Conservation (phyloP, 2,797 vertebrate genomes). For the Hipposideros larvatus region DNA sequence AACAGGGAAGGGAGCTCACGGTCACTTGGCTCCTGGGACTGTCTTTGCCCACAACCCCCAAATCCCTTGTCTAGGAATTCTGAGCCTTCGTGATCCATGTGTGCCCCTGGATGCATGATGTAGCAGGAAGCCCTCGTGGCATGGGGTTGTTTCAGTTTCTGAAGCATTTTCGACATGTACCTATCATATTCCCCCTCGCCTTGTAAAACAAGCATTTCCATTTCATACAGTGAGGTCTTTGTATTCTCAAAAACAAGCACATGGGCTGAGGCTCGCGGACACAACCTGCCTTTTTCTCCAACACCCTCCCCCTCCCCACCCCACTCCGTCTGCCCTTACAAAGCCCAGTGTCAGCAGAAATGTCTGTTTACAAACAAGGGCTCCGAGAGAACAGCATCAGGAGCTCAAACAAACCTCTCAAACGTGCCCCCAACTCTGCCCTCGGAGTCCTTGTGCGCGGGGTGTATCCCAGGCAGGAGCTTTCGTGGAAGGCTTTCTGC, state of each 20-base stretch:
- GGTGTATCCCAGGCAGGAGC: background rate
- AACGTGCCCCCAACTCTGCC: background rate
- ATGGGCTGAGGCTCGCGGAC: slow-evolving; percentile 77
- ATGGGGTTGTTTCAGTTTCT: slow-evolving; percentile 82
- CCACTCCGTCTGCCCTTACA: slow-evolving; percentile 23
- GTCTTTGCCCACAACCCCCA: background rate
- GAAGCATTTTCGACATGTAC: slow-evolving; percentile 84
- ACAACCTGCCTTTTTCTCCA: slow-evolving; percentile 76
- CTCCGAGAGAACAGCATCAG: slow-evolving; percentile 73
- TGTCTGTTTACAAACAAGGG: slow-evolving; percentile 88
- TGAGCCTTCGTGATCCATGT: background rate
- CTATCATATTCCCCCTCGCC: slow-evolving; percentile 85
- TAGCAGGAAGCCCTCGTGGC: slow-evolving; percentile 63
- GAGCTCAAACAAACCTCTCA: slow-evolving; percentile 49
- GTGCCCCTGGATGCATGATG: background rate
- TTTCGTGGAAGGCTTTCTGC: slow-evolving; percentile 28
- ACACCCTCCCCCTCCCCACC: background rate
- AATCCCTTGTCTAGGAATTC: background rate
- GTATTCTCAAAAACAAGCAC: slow-evolving; percentile 87
- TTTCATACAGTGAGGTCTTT: slow-evolving; percentile 86
- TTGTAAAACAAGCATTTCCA: slow-evolving; percentile 83
- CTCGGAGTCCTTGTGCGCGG: background rate
- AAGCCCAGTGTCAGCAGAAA: slow-evolving; percentile 82
- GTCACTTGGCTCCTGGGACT: background rate
- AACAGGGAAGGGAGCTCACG: background rate